These are phyloP conservation scores for Bombus cullumanus DNA, from an alignment of 1,140 invertebrate genomes.

Conservation along the genomic window DNA sequence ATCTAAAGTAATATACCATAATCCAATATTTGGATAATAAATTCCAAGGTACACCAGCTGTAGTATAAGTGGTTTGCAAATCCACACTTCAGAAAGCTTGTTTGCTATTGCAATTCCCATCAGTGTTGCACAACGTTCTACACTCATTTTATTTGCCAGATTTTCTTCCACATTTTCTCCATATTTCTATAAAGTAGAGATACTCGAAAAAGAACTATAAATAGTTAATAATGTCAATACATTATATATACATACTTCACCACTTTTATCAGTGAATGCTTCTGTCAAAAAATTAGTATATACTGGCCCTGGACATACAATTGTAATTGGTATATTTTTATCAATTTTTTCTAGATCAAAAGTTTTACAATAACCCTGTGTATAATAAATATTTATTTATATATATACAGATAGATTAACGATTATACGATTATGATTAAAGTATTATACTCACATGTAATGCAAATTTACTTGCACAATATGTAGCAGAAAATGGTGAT, in stretches of 20 bases:
- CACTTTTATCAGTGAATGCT: slow-evolving; percentile 87
- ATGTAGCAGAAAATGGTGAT: slow-evolving; percentile 89
- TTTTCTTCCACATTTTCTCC: slow-evolving; percentile 80
- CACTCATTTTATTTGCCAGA: slow-evolving; percentile 86
- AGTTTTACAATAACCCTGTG: slow-evolving; percentile 88
- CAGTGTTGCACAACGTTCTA: slow-evolving; percentile 88
- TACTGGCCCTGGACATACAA: slow-evolving; percentile 91
- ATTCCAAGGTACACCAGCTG: slow-evolving; percentile 85
- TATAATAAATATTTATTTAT: slow-evolving; percentile 38
- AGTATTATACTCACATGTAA: slow-evolving; percentile 85
- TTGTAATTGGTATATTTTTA: slow-evolving; percentile 85
- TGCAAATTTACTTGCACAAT: slow-evolving; percentile 92
- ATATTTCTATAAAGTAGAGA: slow-evolving; percentile 82
- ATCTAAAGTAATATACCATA: slow-evolving; percentile 80
- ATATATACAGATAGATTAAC: background rate
- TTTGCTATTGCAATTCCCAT: slow-evolving; percentile 90
- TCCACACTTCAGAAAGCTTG: slow-evolving; percentile 90
- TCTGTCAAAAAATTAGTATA: slow-evolving; percentile 89
- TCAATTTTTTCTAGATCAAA: slow-evolving; percentile 86
- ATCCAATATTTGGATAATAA: slow-evolving; percentile 86
- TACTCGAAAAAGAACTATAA: background rate
- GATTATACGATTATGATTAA: background rate
- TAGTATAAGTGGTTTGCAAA: slow-evolving; percentile 86
- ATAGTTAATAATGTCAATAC: background rate
- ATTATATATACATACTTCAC: slow-evolving; percentile 81